Evolutionary conservation across 1,140 invertebrate genomes (phyloP).

Genomic region (Macrotrachela quadricornifera): DNA sequence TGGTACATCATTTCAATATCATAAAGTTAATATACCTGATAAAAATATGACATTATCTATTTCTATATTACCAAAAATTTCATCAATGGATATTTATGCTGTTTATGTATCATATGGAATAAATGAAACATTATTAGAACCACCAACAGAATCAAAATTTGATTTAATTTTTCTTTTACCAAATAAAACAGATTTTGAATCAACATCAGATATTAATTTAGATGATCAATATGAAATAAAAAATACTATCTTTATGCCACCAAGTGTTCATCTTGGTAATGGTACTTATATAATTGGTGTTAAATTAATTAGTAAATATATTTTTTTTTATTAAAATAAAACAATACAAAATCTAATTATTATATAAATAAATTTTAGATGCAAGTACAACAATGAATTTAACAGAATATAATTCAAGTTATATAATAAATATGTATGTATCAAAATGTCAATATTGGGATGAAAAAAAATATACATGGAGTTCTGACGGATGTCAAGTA

Average conservation of each 20-base stretch:
- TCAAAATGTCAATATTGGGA: conserved; percentile 25
- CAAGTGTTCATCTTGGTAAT: conserved; percentile 16
- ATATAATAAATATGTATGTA: too few species aligned
- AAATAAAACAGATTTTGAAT: not conserved
- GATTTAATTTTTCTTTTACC: not conserved
- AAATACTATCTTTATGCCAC: conserved; percentile 11
- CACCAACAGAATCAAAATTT: not conserved
- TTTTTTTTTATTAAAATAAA: too few species aligned
- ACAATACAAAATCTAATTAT: too few species aligned
- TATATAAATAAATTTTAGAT: too few species aligned
- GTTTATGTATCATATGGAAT: not conserved
- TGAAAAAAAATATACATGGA: conserved; percentile 18
- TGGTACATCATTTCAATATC: too few species aligned
- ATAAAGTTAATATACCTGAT: too few species aligned
- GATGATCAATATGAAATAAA: conserved; percentile 10
- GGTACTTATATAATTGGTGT: conserved; percentile 24
- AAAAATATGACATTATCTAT: not conserved
- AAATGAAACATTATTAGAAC: not conserved
- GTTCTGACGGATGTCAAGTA: conserved; percentile 17
- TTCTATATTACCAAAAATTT: not conserved
- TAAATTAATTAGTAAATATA: conserved; percentile 9
- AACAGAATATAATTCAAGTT: too few species aligned
- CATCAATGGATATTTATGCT: not conserved
- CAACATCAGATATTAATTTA: not conserved
- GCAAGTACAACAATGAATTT: too few species aligned